phyloP scores from a whole-genome alignment of 2,888 invertebrate species.

The Panorpa germanica region DNA sequence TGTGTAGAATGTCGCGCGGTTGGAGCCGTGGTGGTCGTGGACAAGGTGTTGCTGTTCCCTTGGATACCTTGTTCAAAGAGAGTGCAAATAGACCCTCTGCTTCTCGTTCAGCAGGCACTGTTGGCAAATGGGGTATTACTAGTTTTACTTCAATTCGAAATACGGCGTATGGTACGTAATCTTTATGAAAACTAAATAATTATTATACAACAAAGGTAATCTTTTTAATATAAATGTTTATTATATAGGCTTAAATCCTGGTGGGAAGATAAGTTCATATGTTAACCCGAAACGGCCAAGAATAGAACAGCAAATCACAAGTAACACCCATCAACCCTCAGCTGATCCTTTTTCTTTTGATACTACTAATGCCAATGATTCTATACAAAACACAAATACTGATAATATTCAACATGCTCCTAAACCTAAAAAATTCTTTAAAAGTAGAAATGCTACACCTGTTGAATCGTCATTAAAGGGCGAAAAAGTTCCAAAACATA shows the following conservation, averaged over 20 bases:
- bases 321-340: slow-evolving; percentile 6
- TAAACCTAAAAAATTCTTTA: slow-evolving; percentile 81
- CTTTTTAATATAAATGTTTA: slow-evolving; percentile 5
- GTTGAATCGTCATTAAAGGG: slow-evolving; percentile 28
- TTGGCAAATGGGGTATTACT: slow-evolving; percentile 89
- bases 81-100: slow-evolving; percentile 78
- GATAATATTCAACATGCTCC: slow-evolving; percentile 20
- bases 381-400: slow-evolving; percentile 9
- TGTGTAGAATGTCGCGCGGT: too few species aligned
- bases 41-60: slow-evolving; percentile 39
- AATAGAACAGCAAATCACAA: slow-evolving; percentile 1
- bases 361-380: too few species aligned
- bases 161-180: slow-evolving; percentile 44
- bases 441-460: slow-evolving; percentile 56
- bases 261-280: slow-evolving; percentile 7
- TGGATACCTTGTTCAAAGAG: slow-evolving; percentile 44
- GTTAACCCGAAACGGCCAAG: background rate
- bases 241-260: background rate
- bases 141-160: slow-evolving; percentile 81
- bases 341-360: slow-evolving; percentile 7
- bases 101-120: slow-evolving; percentile 74
- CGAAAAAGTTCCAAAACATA: slow-evolving; percentile 16
- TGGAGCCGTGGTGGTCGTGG: too few species aligned
- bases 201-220: slow-evolving; percentile 3
- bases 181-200: background rate